Evolutionary conservation across 2,888 invertebrate genomes (phyloP), one percentile per base, ranked within the genome.

Genomic region (Ligdia adustata): DNA sequence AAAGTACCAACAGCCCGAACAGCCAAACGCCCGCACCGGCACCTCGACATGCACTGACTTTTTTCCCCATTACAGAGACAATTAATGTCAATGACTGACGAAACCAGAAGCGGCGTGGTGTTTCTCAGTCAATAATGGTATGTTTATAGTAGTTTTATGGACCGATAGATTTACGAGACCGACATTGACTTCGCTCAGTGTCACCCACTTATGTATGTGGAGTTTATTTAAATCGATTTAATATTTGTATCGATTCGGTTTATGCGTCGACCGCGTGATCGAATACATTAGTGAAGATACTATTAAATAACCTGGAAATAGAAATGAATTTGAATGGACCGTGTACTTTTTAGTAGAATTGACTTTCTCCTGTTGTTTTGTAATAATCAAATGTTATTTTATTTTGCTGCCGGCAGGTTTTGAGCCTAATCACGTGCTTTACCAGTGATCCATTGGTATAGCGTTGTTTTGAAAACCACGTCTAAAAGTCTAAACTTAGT

Each of bases 61-160:
- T 77, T 80, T 74, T 72, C 72, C n/a, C 40, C 74, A 77, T 69
- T 72, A 72, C 70, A 62, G 65, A 70, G 64, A 76, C 69, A 83
- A 85, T 84, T 83, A 83, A 79, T 82, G 81, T 75, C 83, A 79
- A 79, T 81, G 79, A 80, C 76, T 83, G 79, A 79, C 81, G 79
- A 83, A 84, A 81, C 76, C 61, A 64, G 73, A 75, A 79, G 69
- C 75, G 70, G 48, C 32, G 69, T 67, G 71, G 67, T 71, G 65
- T 75, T 74, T 67, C 72, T 71, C 68, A 63, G 71, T 67, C 70
- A 75, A 75, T 79, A 72, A 74, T 73, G 68, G 69, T 56, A 68
- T 62, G 69, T 71, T 68, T 62, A 62, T 56, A 60, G 56, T 44
- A 48, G 55, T 63, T 66, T 61, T 65, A 63, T 65, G 53, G 47